Conservation (phyloP, 1,140 invertebrate species). For the Homarus americanus region DNA sequence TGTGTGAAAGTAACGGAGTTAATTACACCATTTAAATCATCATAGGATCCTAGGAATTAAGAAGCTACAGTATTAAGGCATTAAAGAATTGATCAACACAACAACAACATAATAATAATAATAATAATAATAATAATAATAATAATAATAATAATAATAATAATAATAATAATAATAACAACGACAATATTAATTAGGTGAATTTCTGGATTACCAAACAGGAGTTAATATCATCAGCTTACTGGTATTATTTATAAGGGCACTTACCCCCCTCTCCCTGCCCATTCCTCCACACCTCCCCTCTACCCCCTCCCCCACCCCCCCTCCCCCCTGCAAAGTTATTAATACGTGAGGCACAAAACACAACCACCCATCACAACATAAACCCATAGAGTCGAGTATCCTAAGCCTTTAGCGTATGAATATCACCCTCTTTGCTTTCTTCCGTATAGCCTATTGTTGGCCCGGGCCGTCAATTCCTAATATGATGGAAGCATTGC, state of each 20-base stretch:
- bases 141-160: background rate
- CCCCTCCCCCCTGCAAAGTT: background rate
- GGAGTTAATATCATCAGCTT: too few species aligned
- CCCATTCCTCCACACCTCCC: background rate
- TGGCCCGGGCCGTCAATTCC: background rate
- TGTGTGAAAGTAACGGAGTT: too few species aligned
- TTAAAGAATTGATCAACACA: background rate
- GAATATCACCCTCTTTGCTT: background rate
- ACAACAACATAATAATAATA: background rate
- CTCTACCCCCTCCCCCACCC: background rate
- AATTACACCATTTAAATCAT: too few species aligned
- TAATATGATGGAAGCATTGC: conserved; percentile 14
- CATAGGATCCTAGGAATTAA: too few species aligned
- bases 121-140: background rate
- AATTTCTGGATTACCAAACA: too few species aligned
- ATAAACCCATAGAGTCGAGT: background rate
- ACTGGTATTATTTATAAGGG: too few species aligned
- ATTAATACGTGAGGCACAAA: background rate
- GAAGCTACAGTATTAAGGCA: too few species aligned
- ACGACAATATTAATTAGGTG: background rate
- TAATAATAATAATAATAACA: background rate
- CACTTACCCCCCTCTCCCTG: background rate
- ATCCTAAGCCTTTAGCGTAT: too few species aligned
- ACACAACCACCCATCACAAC: background rate
- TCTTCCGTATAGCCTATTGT: background rate